These are phyloP conservation scores for Vulpes vulpes DNA, from an alignment of 2,113 vertebrate species.

Conservation along the genomic window DNA sequence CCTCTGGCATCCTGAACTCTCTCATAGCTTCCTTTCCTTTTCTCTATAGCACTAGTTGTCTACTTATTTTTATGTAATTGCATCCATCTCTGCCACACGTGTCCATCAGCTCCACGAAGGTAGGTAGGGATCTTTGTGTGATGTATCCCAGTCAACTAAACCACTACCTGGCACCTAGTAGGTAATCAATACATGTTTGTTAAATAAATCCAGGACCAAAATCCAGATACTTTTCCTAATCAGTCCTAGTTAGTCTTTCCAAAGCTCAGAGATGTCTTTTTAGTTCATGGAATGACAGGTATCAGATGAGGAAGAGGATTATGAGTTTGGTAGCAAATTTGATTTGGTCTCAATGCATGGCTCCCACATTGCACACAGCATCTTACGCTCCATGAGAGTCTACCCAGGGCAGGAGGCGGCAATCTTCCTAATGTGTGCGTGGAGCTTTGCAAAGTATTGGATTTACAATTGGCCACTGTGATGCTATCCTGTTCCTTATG, in stretches of 20 bases:
- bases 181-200: not conserved
- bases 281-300: not conserved
- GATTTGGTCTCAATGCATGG: not conserved
- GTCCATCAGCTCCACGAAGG: not conserved
- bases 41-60: not conserved
- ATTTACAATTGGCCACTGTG: conserved; percentile 11
- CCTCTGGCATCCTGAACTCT: no score
- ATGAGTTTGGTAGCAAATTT: not conserved
- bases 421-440: not conserved
- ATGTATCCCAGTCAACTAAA: not conserved
- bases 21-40: not conserved
- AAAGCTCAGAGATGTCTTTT: not conserved
- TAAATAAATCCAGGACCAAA: conserved; percentile 14
- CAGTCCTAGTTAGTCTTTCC: not conserved
- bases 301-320: not conserved
- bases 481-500: conserved; percentile 9
- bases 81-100: not conserved
- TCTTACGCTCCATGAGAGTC: not conserved
- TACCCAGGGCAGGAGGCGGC: not conserved
- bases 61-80: not conserved
- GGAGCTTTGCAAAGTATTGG: not conserved
- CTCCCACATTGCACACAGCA: not conserved
- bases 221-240: not conserved
- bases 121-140: not conserved
- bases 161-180: not conserved